Base-by-base conservation (phyloP, 2,797 vertebrate species). In the Sphenodon punctatus region DNA sequence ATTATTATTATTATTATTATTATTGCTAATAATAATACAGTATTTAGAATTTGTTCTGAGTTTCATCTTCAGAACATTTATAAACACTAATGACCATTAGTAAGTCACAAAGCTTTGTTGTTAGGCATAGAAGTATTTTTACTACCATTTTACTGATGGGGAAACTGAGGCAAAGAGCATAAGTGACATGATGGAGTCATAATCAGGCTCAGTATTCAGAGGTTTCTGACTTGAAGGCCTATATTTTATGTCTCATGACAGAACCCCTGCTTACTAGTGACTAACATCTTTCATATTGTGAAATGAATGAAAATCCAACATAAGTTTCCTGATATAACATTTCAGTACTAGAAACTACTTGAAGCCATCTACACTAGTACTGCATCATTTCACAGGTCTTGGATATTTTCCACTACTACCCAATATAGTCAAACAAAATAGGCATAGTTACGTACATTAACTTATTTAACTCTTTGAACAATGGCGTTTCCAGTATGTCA, bases 221-320 rank as follows among this genome's bases (percentile, higher is more conserved):
- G 19, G 2, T 2, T 2, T 76, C 42, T 63, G n/a, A 1, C 23
- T 56, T 86, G 56, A 34, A 34, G 55, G 3, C 15, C 23, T 53
- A 27, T 30, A 16, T 45, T 46, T 71, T 46, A 67, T 38, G 32
- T 61, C 25, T 5, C 15, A 19, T 39, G 5, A 30, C 69, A 66
- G 41, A 67, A 45, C 55, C 53, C 41, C 53, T 30, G 32, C 42
- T 84, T 36, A 12, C 46, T 22, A 36, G 43, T 45, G 13, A 88
- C 61, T n/a, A 41, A 32, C 38, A 80, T 72, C 32, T 48, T 46
- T 65, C 82, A 20, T 30, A 13, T 20, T 64, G 43, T 23, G 53
- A 75, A 85, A 87, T 12, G 14, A 41, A 39, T 61, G 20, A 75
- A 79, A 83, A 65, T 85, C 41, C 42, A 64, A 64, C n/a, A 56